Percentiles rank a stretch among this genome's conserved stretches.
These are phyloP conservation scores for Odontesthes bonariensis DNA, from an alignment of 2,113 vertebrate species.

Conservation along the genomic window DNA sequence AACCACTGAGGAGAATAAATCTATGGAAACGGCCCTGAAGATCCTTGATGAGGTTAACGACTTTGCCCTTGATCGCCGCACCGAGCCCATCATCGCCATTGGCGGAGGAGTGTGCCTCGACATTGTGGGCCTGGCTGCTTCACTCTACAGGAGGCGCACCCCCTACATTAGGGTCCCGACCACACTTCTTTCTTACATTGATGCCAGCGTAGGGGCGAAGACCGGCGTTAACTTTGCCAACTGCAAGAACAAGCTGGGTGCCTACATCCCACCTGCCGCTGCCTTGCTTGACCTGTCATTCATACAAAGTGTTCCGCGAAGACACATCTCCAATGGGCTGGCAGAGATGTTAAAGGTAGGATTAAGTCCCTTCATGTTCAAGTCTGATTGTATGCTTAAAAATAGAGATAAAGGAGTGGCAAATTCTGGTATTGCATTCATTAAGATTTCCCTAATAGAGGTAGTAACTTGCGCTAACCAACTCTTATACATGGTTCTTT, in stretches of 20 bases:
- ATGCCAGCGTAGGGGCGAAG: slow-evolving; percentile 87
- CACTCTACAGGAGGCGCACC: slow-evolving; percentile 84
- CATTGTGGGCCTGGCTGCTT: slow-evolving; percentile 84
- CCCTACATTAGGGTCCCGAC: slow-evolving; percentile 88
- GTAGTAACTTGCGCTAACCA: too few relatives aligned
- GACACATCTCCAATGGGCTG: slow-evolving; percentile 86
- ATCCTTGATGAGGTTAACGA: slow-evolving; percentile 86
- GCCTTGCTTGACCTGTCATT: slow-evolving; percentile 86
- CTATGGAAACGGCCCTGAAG: slow-evolving; percentile 84
- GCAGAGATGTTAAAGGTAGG: slow-evolving; percentile 88
- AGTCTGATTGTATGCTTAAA: neutral
- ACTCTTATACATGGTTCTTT: neutral
- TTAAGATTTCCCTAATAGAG: too few relatives aligned
- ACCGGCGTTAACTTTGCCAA: slow-evolving; percentile 88
- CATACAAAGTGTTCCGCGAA: slow-evolving; percentile 82
- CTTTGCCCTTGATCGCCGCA: slow-evolving; percentile 84
- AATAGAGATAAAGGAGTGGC: neutral
- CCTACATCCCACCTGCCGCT: slow-evolving; percentile 83
- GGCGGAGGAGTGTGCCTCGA: slow-evolving; percentile 88
- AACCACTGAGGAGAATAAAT: slow-evolving; percentile 87
- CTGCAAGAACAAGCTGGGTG: slow-evolving; percentile 88
- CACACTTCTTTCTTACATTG: slow-evolving; percentile 86
- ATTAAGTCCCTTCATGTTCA: neutral
- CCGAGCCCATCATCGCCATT: slow-evolving; percentile 85
- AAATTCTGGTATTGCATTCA: too few relatives aligned